phyloP scores from a whole-genome alignment of 2,113 vertebrate species.

The Lontra canadensis region DNA sequence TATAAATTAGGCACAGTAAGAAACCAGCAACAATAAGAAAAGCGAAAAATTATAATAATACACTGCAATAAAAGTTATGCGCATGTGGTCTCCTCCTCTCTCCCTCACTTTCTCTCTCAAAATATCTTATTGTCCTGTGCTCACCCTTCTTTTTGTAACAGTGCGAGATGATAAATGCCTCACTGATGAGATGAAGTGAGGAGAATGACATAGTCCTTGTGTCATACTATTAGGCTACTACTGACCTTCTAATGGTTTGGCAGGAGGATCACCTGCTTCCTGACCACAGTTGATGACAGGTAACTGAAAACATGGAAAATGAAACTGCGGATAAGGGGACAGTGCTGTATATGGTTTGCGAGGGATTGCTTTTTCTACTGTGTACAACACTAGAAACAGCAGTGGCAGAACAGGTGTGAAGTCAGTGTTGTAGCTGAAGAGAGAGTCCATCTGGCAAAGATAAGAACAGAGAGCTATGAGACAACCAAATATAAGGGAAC shows the following conservation, averaged over 20 bases:
- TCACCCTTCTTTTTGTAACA: neutral
- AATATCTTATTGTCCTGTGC: neutral
- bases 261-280: neutral
- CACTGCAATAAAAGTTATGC: neutral
- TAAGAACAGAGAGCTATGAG: neutral
- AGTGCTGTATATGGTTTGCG: conserved; percentile 31
- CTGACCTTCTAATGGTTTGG: neutral
- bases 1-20: neutral
- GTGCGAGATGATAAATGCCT: neutral
- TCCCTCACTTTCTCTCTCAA: neutral
- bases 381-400: conserved; percentile 56
- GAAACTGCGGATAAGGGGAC: neutral
- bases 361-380: conserved; percentile 51
- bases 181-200: neutral
- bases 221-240: neutral
- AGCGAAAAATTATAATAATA: neutral
- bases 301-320: neutral
- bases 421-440: conserved; percentile 56
- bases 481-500: neutral
- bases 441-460: conserved; percentile 50
- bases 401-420: conserved; percentile 60
- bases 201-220: neutral
- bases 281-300: neutral
- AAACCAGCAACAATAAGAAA: neutral
- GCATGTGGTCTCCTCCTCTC: neutral